phyloP scores from a whole-genome alignment of 2,113 vertebrate species.

The Nettapus auritus region DNA sequence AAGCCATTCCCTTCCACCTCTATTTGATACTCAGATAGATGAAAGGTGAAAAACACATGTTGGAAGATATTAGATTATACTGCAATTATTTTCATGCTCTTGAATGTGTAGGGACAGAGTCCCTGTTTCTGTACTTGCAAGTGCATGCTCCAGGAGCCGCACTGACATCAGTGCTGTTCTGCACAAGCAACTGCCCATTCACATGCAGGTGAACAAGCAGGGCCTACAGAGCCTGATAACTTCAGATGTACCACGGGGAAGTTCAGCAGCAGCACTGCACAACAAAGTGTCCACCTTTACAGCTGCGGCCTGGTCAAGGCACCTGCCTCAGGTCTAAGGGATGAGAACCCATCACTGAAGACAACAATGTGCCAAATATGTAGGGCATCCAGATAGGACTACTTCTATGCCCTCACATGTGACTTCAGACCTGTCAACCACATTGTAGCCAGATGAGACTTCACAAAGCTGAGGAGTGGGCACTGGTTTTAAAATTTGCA shows the following conservation, averaged over 20 bases:
- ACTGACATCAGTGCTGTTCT: rapidly evolving
- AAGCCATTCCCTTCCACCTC: neutral
- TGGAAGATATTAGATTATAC: neutral
- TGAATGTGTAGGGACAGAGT: neutral
- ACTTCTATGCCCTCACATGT: neutral
- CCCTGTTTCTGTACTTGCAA: neutral
- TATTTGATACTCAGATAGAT: neutral
- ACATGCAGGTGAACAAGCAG: neutral
- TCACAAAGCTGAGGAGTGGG: neutral
- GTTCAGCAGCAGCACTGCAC: rapidly evolving
- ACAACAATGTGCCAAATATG: neutral
- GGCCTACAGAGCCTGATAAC: neutral
- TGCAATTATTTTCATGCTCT: neutral
- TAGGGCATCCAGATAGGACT: rapidly evolving
- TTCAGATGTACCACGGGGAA: rapidly evolving
- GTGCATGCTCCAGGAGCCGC: neutral
- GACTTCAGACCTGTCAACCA: neutral
- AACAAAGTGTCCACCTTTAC: rapidly evolving
- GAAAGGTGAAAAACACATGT: neutral
- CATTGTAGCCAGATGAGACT: neutral
- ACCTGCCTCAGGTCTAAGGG: rapidly evolving
- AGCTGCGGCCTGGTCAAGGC: neutral
- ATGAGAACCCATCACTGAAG: neutral
- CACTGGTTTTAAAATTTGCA: neutral
- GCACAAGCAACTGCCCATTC: neutral